Percentiles rank a stretch among this genome's conserved stretches.
phyloP scores from a whole-genome alignment of 1,140 invertebrate genomes.

The Pogonognathellus flavescens region DNA sequence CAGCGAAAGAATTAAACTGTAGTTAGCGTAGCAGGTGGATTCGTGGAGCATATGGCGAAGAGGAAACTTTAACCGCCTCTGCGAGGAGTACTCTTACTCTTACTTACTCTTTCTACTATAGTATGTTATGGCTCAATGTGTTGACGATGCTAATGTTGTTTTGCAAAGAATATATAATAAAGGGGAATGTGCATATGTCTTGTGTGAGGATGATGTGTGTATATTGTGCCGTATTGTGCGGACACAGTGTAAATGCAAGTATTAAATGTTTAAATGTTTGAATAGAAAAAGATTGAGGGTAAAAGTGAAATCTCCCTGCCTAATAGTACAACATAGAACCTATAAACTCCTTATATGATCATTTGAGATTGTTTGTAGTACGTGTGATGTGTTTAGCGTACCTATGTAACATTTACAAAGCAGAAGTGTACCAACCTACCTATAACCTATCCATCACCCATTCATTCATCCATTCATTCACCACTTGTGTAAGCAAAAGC shows the following conservation, averaged over 20 bases:
- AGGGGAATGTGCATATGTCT: constrained; percentile 25
- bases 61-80: background rate
- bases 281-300: constrained; percentile 18
- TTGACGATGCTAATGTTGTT: constrained; percentile 20
- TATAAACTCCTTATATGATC: background rate
- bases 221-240: background rate
- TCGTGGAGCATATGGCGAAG: background rate
- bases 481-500: constrained; percentile 22
- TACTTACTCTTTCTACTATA: background rate
- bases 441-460: constrained; percentile 38
- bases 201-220: background rate
- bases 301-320: constrained; percentile 32
- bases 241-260: constrained; percentile 34
- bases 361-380: too few relatives aligned
- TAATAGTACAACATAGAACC: background rate
- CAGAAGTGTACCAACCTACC: background rate
- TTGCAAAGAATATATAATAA: constrained; percentile 27
- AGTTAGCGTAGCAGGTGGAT: constrained; percentile 28
- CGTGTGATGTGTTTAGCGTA: too few relatives aligned
- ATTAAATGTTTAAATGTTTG: constrained; percentile 36
- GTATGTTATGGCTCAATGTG: background rate
- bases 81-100: too few relatives aligned
- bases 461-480: constrained; percentile 42
- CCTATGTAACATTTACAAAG: too few relatives aligned
- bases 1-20: background rate